A percentile compares a stretch with the other conserved stretches of the same genome.
phyloP scores from a whole-genome alignment of 2,797 vertebrate species.

The Macropus fuliginosus region DNA sequence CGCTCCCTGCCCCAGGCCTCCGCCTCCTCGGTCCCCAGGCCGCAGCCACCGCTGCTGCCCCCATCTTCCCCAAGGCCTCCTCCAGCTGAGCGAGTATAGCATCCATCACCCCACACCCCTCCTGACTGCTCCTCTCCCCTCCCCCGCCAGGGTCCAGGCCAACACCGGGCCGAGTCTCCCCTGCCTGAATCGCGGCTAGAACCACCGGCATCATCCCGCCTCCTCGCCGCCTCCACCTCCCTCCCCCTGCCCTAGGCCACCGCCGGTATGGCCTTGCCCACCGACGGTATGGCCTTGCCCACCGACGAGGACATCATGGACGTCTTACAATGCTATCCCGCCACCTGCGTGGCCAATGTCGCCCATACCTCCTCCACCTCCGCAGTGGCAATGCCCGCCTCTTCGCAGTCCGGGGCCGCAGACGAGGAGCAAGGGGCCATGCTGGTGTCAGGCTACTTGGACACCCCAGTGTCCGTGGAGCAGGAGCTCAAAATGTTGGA shows the following conservation, averaged over 20 bases:
- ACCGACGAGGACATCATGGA: background rate
- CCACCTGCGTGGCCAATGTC: background rate
- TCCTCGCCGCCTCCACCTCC: background rate
- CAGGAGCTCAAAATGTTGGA: background rate
- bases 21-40: no score
- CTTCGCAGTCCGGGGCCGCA: background rate
- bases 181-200: no score
- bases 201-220: background rate
- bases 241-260: background rate
- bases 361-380: background rate
- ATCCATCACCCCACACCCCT: no score
- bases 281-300: background rate
- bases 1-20: no score
- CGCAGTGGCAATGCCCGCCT: fast-evolving
- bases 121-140: no score
- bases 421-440: background rate
- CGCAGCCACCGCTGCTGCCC: no score
- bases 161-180: no score
- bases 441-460: background rate
- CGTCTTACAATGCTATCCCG: background rate
- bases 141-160: no score
- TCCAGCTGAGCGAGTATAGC: fast-evolving
- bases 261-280: fast-evolving
- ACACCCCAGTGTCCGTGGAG: background rate
- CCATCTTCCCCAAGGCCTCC: no score